These are phyloP conservation scores for Dasyornis broadbenti DNA, from an alignment of 2,113 vertebrate genomes.

Conservation along the genomic window DNA sequence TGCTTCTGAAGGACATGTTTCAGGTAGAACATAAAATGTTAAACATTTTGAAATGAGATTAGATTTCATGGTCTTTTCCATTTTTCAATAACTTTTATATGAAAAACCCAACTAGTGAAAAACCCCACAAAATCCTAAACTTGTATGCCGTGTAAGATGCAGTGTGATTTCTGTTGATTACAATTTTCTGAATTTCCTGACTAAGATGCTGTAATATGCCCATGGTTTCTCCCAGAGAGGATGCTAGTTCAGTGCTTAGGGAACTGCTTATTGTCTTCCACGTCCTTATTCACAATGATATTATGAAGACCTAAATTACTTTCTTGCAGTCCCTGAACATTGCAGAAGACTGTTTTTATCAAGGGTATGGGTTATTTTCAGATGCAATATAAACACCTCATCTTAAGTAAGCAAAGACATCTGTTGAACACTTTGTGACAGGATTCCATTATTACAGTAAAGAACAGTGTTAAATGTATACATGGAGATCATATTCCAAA, in stretches of 20 bases:
- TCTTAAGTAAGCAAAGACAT: conserved; percentile 36
- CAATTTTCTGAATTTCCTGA: not conserved
- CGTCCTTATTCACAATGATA: not conserved
- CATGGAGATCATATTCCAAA: not conserved
- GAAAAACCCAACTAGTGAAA: not conserved
- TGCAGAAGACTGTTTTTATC: not conserved
- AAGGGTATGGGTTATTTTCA: not conserved
- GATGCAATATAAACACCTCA: not conserved
- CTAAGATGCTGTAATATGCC: not conserved
- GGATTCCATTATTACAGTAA: not conserved
- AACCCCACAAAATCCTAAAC: not conserved
- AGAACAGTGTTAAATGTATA: not conserved
- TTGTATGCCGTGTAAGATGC: not conserved
- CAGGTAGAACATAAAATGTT: not conserved
- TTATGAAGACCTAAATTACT: not conserved
- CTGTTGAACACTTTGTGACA: conserved; percentile 1
- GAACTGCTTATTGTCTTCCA: not conserved
- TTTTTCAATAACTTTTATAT: not conserved
- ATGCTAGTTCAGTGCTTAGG: not conserved
- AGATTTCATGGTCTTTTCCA: not conserved
- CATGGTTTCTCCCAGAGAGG: not conserved
- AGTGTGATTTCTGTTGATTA: not conserved
- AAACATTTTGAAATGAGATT: not conserved
- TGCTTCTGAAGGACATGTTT: not conserved
- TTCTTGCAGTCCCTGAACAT: not conserved